Evolutionary conservation across 1,140 invertebrate genomes (phyloP).

Genomic region (Orchesella cincta): DNA sequence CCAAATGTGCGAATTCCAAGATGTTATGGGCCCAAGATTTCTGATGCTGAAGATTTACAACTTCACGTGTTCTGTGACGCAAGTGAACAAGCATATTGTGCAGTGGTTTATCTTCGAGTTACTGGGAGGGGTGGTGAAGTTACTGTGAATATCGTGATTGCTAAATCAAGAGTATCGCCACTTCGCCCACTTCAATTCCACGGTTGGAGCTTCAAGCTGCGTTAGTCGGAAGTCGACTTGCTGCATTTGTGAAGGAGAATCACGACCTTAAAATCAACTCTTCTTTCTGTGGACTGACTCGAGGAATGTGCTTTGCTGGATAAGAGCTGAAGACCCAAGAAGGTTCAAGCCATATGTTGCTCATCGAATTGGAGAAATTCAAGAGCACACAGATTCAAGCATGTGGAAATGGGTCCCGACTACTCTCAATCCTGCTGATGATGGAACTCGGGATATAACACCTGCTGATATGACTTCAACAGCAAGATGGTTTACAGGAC

Average conservation of each 20-base stretch:
- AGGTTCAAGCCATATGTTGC: constrained; percentile 43
- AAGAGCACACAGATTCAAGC: constrained; percentile 23
- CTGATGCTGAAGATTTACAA: constrained; percentile 23
- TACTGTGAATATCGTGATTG: constrained; percentile 46
- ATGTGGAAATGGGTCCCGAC: constrained; percentile 48
- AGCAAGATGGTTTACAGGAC: constrained; percentile 42
- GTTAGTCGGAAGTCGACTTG: constrained; percentile 47
- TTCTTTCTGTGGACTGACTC: constrained; percentile 43
- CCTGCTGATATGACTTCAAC: background rate
- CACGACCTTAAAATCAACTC: constrained; percentile 17
- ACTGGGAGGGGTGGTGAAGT: background rate
- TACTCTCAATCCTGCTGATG: constrained; percentile 45
- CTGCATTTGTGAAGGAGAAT: background rate
- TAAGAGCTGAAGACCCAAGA: constrained; percentile 25
- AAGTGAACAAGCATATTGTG: constrained; percentile 29
- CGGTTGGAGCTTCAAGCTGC: constrained; percentile 54
- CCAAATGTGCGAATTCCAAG: constrained; percentile 26
- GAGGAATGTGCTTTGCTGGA: constrained; percentile 27
- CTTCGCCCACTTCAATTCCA: constrained; percentile 51
- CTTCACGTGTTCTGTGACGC: constrained; percentile 42
- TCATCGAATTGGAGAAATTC: constrained; percentile 50
- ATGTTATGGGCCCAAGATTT: constrained; percentile 33
- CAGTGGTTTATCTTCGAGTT: constrained; percentile 25
- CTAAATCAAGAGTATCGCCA: constrained; percentile 53
- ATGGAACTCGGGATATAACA: constrained; percentile 13